Base-by-base conservation (phyloP, 2,888 invertebrate genomes). In the Allacma fusca region DNA sequence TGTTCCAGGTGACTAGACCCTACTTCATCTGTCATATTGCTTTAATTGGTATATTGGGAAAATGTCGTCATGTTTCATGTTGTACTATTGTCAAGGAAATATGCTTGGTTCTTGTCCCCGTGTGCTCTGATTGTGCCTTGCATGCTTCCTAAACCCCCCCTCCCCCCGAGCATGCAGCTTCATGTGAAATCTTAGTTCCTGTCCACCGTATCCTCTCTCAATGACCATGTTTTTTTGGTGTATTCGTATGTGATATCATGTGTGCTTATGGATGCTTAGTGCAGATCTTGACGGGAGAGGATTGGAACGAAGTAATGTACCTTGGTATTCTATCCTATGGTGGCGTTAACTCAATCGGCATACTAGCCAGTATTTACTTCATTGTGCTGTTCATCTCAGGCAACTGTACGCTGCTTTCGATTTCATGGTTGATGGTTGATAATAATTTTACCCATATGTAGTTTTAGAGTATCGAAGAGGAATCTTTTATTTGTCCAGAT, bases 361-460 rank as follows among this genome's bases (percentile, higher is more conserved):
- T 96, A 83, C 87, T 99, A 79, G 97, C 98, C 68, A 97, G 97
- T 88, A 91, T 98, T 86, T 99, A 99, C 88, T 99, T 97, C 89
- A 98, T 99, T 85, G 96, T 99, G 82, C 92, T 99, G 80, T 99
- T 99, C 89, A 99, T 99, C 85, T 98, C 98, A 88, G 98, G 98
- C 88, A 98, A 98, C 88, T 98, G 93, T 93, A 26, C 23, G 62
- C 13, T 21, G n/a, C 19, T 21, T 57, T 21, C 19, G 57, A 57
- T 57, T 57, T 57, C 57, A 57, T 34, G 34, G 34, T 34, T 34
- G 34, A 34, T 9, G 4, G 34, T 40, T 40, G 40, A 40, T 13
- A 50, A 5, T 50, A 9, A 50, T 50, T 50, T 50, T 16, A 1
- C 50, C 34, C n/a, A n/a, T n/a, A n/a, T 34, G 4, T 34, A 7